Conservation (phyloP, 2,797 vertebrate genomes). For the Pterois miles region DNA sequence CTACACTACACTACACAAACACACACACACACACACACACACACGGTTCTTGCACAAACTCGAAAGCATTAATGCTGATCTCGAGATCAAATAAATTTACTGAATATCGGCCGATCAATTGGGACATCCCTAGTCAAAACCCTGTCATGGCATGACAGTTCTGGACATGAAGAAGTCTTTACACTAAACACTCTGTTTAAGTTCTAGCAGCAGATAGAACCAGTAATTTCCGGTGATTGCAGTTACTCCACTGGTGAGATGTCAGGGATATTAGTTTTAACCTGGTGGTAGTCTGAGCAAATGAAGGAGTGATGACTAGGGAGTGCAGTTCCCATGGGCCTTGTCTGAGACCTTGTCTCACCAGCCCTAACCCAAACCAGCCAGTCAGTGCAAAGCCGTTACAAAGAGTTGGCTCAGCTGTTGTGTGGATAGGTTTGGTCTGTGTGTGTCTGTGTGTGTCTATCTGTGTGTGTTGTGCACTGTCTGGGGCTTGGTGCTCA, state of each 20-base stretch:
- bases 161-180: neutral
- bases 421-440: slow-evolving; percentile 73
- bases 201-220: neutral
- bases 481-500: slow-evolving; percentile 33
- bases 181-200: neutral
- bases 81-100: too few relatives aligned
- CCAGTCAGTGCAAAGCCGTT: slow-evolving; percentile 69
- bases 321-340: neutral
- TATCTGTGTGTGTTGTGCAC: slow-evolving; percentile 18
- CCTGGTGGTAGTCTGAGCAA: neutral
- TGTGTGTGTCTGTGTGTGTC: neutral
- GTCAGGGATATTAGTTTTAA: neutral
- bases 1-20: too few relatives aligned
- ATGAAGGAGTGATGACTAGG: neutral
- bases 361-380: slow-evolving; percentile 51
- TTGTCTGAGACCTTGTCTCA: neutral
- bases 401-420: neutral
- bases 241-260: neutral
- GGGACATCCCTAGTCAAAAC: neutral
- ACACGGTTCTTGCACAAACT: too few relatives aligned
- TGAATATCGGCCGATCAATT: too few relatives aligned
- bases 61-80: too few relatives aligned
- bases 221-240: neutral
- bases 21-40: too few relatives aligned
- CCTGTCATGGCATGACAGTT: neutral